Evolutionary conservation across 2,888 invertebrate genomes (phyloP), one percentile per base, ranked within the genome.

Genomic region (Disparrhopalites patrizii): DNA sequence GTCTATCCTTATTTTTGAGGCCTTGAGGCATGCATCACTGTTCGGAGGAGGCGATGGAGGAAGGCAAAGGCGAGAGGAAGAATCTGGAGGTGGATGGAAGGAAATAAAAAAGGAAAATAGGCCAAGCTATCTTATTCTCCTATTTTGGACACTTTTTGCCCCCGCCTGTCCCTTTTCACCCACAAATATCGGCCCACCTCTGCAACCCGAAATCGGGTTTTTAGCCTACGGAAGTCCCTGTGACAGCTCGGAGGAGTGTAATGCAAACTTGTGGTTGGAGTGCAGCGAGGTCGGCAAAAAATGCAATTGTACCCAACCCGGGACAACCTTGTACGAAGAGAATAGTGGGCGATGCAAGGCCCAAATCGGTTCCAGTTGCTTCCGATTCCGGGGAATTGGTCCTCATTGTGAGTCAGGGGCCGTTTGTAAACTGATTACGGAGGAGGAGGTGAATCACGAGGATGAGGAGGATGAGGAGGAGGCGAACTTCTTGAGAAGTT

Each of bases 171-270:
- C 4, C 40, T 40, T 5, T 3, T n/a, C n/a, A n/a, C n/a, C 18
- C 54, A 54, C 33, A 31, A 54, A 54, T 54, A 54, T 31, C 33
- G 54, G n/a, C n/a, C n/a, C n/a, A n/a, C n/a, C n/a, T n/a, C n/a
- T n/a, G n/a, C 50, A 50, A 18, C 2, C 25, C 13, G 52, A 52
- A 15, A 28, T 52, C 28, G 52, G 52, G 7, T 52, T 52, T 23
- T 28, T 28, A 52, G 27, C 52, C 3, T 28, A 10, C n/a, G 52
- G 52, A 30, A 52, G 52, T 27, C 25, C n/a, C n/a, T 52, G 52
- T 52, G 28, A 28, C 52, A 30, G 28, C 7, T 30, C 52, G 28
- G 28, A 28, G 25, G 52, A 52, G 15, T 52, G 52, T 15, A 52
- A 52, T 30, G 28, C 28, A 1, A 52, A 52, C 52, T 52, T 52